These are phyloP conservation scores for Isichthys henryi DNA, from an alignment of 2,113 vertebrate species.

Conservation along the genomic window DNA sequence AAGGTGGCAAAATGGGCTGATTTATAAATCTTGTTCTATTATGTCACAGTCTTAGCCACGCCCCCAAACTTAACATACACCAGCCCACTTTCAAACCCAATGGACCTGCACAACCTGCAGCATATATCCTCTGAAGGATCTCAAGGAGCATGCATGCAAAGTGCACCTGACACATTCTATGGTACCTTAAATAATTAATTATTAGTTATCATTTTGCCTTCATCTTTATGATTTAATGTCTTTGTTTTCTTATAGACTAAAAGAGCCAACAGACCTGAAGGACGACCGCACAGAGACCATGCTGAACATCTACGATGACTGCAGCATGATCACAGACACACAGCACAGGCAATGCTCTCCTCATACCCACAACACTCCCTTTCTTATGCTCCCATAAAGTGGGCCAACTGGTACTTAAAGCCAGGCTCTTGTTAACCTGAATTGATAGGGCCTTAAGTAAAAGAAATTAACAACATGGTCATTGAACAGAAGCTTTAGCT, in stretches of 20 bases:
- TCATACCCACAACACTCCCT: not conserved
- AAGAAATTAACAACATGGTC: not conserved
- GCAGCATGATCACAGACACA: constrained; percentile 8
- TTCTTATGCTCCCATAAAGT: not conserved
- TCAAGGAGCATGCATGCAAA: not conserved
- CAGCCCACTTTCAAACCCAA: not conserved
- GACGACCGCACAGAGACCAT: constrained; percentile 60
- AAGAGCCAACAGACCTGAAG: constrained; percentile 56
- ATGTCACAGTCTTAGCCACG: not conserved
- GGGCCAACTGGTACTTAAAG: not conserved
- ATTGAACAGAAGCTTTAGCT: not conserved
- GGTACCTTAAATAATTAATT: too few relatives aligned
- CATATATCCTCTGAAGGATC: not conserved
- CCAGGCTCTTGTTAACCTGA: not conserved
- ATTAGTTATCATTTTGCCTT: not conserved
- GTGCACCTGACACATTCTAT: not conserved
- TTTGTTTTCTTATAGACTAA: constrained; percentile 53
- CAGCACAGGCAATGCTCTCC: constrained; percentile 52
- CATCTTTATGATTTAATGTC: not conserved
- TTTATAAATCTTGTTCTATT: not conserved
- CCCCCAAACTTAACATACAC: not conserved
- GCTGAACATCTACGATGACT: constrained; percentile 54
- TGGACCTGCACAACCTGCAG: not conserved
- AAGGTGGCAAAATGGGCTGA: not conserved
- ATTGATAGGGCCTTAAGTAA: not conserved